A percentile compares a stretch with the other conserved stretches of the same genome.
phyloP scores from a whole-genome alignment of 2,113 vertebrate genomes.

The Chloebia gouldiae region DNA sequence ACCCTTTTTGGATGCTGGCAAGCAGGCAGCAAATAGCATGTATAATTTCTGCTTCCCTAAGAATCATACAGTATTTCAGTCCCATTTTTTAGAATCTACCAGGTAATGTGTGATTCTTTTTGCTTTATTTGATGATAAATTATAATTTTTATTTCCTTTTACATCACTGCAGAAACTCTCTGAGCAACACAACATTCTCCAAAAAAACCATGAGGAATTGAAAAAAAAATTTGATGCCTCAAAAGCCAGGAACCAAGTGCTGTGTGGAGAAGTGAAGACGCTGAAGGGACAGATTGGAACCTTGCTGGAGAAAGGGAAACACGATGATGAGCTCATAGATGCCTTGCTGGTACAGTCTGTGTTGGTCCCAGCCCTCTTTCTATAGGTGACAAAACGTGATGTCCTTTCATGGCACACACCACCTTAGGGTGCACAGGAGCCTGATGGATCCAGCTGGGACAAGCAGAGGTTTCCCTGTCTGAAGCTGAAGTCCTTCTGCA shows the following conservation, averaged over 20 bases:
- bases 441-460: not conserved
- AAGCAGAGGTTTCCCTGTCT: not conserved
- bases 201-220: constrained; percentile 78
- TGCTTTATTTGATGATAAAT: not conserved
- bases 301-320: constrained; percentile 86
- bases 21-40: not conserved
- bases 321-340: constrained; percentile 87
- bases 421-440: not conserved
- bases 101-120: not conserved
- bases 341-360: constrained; percentile 80
- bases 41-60: not conserved
- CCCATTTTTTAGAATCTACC: not conserved
- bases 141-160: not conserved
- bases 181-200: constrained; percentile 74
- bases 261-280: constrained; percentile 81
- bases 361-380: not conserved
- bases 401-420: not conserved
- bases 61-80: not conserved
- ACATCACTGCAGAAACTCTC: constrained; percentile 74
- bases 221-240: constrained; percentile 81
- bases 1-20: not conserved
- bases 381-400: not conserved
- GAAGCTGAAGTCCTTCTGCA: not conserved
- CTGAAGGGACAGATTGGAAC: constrained; percentile 82
- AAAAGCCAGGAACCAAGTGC: constrained; percentile 81